These are phyloP conservation scores for Junonia oenone DNA, from an alignment of 2,888 invertebrate genomes.

Conservation along the genomic window DNA sequence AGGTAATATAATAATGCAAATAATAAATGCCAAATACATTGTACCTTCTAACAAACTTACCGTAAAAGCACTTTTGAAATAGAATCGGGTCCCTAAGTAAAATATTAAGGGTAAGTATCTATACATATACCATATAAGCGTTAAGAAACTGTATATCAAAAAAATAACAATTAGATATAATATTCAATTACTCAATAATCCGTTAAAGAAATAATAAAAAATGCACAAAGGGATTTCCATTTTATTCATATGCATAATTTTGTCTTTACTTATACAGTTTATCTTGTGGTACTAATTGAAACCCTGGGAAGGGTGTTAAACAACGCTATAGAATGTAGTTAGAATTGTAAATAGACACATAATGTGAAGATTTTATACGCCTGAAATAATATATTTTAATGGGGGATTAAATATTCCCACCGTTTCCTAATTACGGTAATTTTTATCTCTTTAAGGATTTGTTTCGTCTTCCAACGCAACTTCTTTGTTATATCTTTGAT, in stretches of 20 bases:
- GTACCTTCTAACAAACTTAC: constrained; percentile 12
- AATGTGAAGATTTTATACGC: constrained; percentile 61
- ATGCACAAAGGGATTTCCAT: constrained; percentile 29
- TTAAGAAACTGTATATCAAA: constrained; percentile 25
- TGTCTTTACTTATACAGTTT: constrained; percentile 20
- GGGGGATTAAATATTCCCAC: constrained; percentile 11
- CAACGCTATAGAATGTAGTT: constrained; percentile 55
- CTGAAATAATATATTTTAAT: constrained; percentile 43
- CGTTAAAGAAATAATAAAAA: constrained; percentile 19
- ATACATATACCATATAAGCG: constrained; percentile 25
- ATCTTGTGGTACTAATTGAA: constrained; percentile 40
- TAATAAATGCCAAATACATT: constrained; percentile 23
- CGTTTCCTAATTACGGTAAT: constrained; percentile 18
- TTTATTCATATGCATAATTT: constrained; percentile 25
- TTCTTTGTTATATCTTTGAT: constrained; percentile 1
- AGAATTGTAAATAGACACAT: constrained; percentile 62
- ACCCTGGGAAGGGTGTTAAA: constrained; percentile 46
- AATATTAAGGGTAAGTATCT: constrained; percentile 10
- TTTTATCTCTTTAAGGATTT: constrained; percentile 42
- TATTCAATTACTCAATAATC: constrained; percentile 21
- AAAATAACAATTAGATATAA: constrained; percentile 22
- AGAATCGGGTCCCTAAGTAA: constrained; percentile 6
- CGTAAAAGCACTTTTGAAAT: constrained; percentile 7
- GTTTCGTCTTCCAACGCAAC: constrained; percentile 60
- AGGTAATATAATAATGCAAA: neutral